Percentiles rank a stretch among this genome's conserved stretches.
Conservation (phyloP, 2,888 invertebrate genomes). For the Deilephila porcellus region DNA sequence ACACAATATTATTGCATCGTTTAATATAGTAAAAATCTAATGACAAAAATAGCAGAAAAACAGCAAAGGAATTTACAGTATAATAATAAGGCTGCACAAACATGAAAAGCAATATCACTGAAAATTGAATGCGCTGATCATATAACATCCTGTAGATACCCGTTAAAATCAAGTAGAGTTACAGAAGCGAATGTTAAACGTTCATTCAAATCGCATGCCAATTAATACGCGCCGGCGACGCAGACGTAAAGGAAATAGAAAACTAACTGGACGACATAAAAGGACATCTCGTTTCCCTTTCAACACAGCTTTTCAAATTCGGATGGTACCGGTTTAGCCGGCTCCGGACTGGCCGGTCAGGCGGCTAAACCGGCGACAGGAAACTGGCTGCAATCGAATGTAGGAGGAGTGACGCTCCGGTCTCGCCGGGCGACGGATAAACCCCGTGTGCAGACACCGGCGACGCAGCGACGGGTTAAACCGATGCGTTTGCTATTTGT, state of each 20-base stretch:
- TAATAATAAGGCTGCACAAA: neutral
- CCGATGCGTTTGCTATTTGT: neutral
- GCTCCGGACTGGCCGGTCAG: slow-evolving; percentile 4
- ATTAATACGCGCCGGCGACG: neutral
- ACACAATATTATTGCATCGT: no score
- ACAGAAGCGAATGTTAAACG: neutral
- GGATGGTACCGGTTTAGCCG: neutral
- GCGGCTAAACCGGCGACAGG: slow-evolving; percentile 46
- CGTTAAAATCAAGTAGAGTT: neutral
- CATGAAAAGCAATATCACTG: neutral
- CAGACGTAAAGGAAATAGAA: slow-evolving; percentile 26
- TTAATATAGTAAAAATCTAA: no score
- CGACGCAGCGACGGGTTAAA: neutral
- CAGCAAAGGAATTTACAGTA: no score
- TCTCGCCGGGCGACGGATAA: neutral
- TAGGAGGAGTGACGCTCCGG: neutral
- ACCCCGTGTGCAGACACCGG: neutral
- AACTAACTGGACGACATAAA: slow-evolving; percentile 25
- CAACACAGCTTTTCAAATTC: slow-evolving; percentile 7
- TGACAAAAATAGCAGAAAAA: neutral
- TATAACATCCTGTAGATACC: neutral
- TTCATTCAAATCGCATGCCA: neutral
- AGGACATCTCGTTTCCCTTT: slow-evolving; percentile 22
- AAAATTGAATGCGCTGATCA: neutral
- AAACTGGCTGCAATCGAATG: slow-evolving; percentile 46